These are phyloP conservation scores for Muschampia plurimacula DNA, from an alignment of 2,888 invertebrate genomes.

Conservation along the genomic window DNA sequence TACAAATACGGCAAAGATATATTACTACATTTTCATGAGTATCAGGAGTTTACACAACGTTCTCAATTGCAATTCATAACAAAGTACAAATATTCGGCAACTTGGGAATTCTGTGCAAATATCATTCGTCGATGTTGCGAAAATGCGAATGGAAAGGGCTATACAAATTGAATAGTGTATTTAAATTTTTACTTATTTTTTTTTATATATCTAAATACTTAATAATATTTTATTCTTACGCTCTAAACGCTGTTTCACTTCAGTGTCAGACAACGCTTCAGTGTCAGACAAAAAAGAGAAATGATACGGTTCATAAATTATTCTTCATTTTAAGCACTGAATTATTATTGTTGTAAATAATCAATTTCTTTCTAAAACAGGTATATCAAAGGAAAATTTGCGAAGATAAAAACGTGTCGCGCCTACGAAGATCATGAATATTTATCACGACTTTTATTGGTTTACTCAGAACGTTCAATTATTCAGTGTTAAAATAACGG, in stretches of 20 bases:
- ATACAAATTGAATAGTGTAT: no score
- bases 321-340: no score
- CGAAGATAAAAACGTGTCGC: constrained; percentile 11
- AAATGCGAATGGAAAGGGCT: no score
- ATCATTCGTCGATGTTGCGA: no score
- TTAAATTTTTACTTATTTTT: no score
- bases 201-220: no score
- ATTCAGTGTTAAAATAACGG: constrained; percentile 6
- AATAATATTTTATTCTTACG: no score
- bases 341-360: neutral
- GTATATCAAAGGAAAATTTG: constrained; percentile 13
- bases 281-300: no score
- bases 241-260: no score
- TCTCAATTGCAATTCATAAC: constrained; percentile 10
- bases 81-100: neutral
- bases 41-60: neutral
- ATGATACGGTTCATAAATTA: no score
- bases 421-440: constrained; percentile 20
- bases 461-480: constrained; percentile 21
- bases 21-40: neutral
- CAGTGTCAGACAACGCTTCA: no score
- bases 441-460: constrained; percentile 24
- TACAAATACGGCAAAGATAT: neutral
- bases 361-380: constrained; percentile 5
- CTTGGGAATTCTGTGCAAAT: neutral